phyloP scores from a whole-genome alignment of 2,113 vertebrate genomes.

The Thalassarche chlororhynchos region DNA sequence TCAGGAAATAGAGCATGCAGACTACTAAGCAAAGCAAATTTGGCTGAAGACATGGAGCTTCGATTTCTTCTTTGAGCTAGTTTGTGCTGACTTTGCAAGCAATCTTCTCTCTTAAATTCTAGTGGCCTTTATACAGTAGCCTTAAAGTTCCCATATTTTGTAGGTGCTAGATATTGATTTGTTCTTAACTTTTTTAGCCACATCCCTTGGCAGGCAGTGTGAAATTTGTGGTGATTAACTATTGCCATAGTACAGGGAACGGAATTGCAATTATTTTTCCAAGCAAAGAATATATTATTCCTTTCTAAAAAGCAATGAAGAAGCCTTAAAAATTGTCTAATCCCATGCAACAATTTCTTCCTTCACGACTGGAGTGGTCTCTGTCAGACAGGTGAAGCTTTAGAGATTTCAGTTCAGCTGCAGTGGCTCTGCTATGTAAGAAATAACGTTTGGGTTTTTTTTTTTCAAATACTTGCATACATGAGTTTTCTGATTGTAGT shows the following conservation, averaged over 20 bases:
- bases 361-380: background rate
- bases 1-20: background rate
- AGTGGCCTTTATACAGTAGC: background rate
- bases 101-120: background rate
- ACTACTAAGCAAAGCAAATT: background rate
- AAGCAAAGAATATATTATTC: background rate
- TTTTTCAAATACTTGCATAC: background rate
- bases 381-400: background rate
- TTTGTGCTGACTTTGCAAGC: background rate
- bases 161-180: background rate
- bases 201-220: background rate
- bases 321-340: background rate
- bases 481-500: background rate
- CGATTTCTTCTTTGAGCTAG: background rate
- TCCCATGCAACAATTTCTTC: background rate
- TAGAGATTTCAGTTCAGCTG: background rate
- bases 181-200: background rate
- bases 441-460: background rate
- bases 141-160: background rate
- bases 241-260: background rate
- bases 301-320: background rate
- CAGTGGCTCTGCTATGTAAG: background rate
- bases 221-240: background rate
- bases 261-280: background rate
- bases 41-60: background rate